Conservation (phyloP, 2,113 vertebrate genomes). For the Alexandromys fortis region DNA sequence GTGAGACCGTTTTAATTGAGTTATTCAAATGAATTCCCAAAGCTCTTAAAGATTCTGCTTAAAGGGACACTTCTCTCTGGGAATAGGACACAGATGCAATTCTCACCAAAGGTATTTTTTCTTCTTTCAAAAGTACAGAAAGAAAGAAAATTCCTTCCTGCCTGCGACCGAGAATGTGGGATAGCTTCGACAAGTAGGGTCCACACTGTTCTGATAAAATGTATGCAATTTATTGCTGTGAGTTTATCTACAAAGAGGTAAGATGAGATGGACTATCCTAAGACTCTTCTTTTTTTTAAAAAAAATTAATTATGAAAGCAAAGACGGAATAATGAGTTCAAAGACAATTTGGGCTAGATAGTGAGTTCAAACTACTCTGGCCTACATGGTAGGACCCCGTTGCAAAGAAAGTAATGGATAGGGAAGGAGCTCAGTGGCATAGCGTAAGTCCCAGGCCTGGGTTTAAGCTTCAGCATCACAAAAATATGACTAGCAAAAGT, state of each 20-base stretch:
- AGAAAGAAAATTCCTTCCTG: slow-evolving; percentile 3
- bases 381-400: not conserved
- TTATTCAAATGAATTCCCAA: slow-evolving; percentile 27
- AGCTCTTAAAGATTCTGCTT: not conserved
- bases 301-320: not conserved
- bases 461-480: not conserved
- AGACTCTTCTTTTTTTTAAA: not conserved
- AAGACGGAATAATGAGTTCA: not conserved
- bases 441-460: not conserved
- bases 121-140: not conserved
- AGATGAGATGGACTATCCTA: not conserved
- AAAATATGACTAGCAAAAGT: not conserved
- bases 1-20: slow-evolving; percentile 7
- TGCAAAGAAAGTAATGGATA: not conserved
- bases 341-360: not conserved
- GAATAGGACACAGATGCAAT: slow-evolving; percentile 13
- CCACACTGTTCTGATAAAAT: not conserved
- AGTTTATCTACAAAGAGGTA: slow-evolving; percentile 10
- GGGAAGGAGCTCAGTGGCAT: not conserved
- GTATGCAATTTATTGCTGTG: not conserved
- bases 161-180: not conserved
- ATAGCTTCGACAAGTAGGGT: not conserved
- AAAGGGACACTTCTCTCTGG: not conserved
- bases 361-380: not conserved
- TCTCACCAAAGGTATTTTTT: slow-evolving; percentile 3